Evolutionary conservation across 2,113 vertebrate genomes (phyloP), one percentile per base, ranked within the genome.

Genomic region (Polypterus bichir): DNA sequence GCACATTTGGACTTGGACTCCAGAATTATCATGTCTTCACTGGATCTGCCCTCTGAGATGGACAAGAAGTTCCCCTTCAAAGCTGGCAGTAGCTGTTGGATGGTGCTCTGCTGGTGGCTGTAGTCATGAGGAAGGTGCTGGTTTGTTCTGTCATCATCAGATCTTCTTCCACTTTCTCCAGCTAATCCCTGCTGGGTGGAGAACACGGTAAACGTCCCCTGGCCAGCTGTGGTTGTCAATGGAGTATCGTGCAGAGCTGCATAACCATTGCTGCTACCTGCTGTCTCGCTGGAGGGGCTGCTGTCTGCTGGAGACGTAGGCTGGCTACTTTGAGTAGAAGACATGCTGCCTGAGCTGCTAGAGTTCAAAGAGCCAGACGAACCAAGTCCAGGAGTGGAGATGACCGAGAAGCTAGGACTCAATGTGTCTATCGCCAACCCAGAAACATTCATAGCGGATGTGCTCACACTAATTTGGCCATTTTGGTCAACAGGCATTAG

Each of bases 401-500:
- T 75, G 7, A 89, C 77, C 61, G 85, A 74, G 67, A 88, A 88
- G 71, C 67, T 84, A 7, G 81, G 87, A 3, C 81, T 59, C 47
- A 80, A 75, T 0, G 83, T 84, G 27, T 67, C 84, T 80, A 59
- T 84, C 88, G 68, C 86, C 82, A 69, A 79, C 0, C 74, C 77
- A 9, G 82, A 70, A 66, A 86, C 64, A 65, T 66, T 85, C 69
- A 88, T 86, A 64, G 86, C 75, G 71, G 86, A 78, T 59, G 88
- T 72, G 68, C 67, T 84, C 70, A 85, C 69, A 65, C 88, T 90
- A 69, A 96, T 77, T 76, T 93, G 93, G 1, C 84, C 65, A 46
- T 80, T 89, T 71, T 91, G 85, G 77, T 90, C 86, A 76, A 97
- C 78, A 60, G 95, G 86, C 81, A 97, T 90, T 71, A 90, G 83